Conservation (phyloP, 2,888 invertebrate genomes). For the Tethea ocularis region DNA sequence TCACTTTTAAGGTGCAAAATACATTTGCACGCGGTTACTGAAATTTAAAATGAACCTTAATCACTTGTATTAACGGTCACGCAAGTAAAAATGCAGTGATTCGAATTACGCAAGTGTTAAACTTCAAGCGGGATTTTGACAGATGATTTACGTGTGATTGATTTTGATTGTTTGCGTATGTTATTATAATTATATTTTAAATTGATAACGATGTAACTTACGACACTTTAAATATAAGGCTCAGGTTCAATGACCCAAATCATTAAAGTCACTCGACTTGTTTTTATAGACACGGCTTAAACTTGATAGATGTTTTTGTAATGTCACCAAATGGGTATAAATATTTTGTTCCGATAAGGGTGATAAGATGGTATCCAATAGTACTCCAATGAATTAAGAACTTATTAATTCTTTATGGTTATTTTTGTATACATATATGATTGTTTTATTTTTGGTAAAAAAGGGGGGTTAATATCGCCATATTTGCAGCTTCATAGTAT, state of each 20-base stretch:
- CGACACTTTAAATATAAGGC: not conserved
- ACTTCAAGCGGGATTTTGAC: not conserved
- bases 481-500: too few species aligned
- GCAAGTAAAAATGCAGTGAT: not conserved
- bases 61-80: not conserved
- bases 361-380: too few species aligned
- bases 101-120: not conserved
- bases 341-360: too few species aligned
- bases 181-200: not conserved
- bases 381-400: too few species aligned
- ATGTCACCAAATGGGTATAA: not conserved
- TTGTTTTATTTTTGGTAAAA: too few species aligned
- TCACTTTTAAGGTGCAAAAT: constrained; percentile 26
- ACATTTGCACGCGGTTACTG: constrained; percentile 6
- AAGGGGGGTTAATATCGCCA: too few species aligned
- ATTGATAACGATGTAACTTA: constrained; percentile 1
- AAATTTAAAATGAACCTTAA: constrained; percentile 1
- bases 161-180: not conserved
- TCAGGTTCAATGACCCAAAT: not conserved
- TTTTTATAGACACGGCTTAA: not conserved
- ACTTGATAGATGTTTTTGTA: not conserved
- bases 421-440: too few species aligned
- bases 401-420: too few species aligned
- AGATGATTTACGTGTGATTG: not conserved
- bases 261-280: not conserved